Percentiles rank a stretch among this genome's conserved stretches.
These are phyloP conservation scores for Dipodomys merriami DNA, from an alignment of 2,113 vertebrate species.

Conservation along the genomic window DNA sequence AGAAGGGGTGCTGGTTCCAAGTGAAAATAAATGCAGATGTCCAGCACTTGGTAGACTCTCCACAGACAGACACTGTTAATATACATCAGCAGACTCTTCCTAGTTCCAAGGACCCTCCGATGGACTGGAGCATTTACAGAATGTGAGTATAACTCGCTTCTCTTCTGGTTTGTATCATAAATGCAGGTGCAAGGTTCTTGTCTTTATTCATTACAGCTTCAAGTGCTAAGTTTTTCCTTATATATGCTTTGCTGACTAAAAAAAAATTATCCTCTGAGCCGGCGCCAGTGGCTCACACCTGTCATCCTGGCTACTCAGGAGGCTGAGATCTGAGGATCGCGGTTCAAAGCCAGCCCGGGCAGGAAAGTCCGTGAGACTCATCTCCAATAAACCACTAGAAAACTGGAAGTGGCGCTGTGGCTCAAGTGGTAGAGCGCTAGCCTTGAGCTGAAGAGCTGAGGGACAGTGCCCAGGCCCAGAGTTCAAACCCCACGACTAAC, in stretches of 20 bases:
- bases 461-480: too few relatives aligned
- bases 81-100: neutral
- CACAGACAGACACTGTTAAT: neutral
- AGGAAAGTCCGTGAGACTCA: too few relatives aligned
- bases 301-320: too few relatives aligned
- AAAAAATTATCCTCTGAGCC: neutral
- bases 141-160: too few relatives aligned
- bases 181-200: neutral
- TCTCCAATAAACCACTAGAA: too few relatives aligned
- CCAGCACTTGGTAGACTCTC: neutral
- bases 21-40: neutral
- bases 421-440: too few relatives aligned
- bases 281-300: too few relatives aligned
- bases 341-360: too few relatives aligned
- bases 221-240: constrained; percentile 44
- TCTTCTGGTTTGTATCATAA: neutral
- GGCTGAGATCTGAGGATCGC: too few relatives aligned
- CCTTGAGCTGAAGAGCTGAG: too few relatives aligned
- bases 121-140: neutral
- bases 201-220: neutral
- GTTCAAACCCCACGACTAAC: too few relatives aligned
- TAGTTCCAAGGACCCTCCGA: neutral
- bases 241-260: neutral
- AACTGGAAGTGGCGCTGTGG: too few relatives aligned
- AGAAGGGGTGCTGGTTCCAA: neutral